Percentiles rank a stretch among this genome's conserved stretches.
Conservation (phyloP, 1,140 invertebrate species). For the Aphaenogaster floridana region DNA sequence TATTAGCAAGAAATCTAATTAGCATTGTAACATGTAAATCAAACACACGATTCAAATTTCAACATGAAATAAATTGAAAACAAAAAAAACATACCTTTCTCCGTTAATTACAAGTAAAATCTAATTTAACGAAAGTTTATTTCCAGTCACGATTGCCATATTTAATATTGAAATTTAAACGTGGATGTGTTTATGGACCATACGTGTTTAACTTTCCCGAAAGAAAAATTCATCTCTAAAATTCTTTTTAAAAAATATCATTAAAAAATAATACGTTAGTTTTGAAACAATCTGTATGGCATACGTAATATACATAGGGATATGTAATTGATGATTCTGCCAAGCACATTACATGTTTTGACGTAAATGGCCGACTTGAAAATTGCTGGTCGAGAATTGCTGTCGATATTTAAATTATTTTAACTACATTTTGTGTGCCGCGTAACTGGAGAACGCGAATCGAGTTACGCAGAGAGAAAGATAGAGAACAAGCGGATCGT, state of each 20-base stretch:
- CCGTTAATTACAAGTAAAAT: conserved; percentile 23
- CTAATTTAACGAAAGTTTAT: conserved; percentile 36
- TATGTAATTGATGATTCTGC: conserved; percentile 45
- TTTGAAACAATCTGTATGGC: not conserved
- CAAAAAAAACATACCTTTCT: not conserved
- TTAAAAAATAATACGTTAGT: conserved; percentile 25
- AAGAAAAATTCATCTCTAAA: not conserved
- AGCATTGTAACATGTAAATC: conserved; percentile 29
- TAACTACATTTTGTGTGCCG: conserved; percentile 46
- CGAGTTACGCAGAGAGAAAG: conserved; percentile 54
- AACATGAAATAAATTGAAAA: conserved; percentile 20
- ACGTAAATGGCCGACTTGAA: conserved; percentile 47
- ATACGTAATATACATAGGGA: not conserved
- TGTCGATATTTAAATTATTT: conserved; percentile 58
- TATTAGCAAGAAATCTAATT: conserved; percentile 34
- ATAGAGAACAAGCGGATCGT: conserved; percentile 58
- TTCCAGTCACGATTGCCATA: conserved; percentile 23
- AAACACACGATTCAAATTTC: conserved; percentile 3
- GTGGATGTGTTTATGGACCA: not conserved
- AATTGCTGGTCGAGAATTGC: conserved; percentile 39
- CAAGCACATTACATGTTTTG: conserved; percentile 39
- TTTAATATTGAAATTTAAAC: conserved; percentile 45
- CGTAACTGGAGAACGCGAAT: conserved; percentile 54
- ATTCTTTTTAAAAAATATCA: not conserved
- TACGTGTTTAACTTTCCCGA: conserved; percentile 18